These are phyloP conservation scores for Cryptus armator DNA, from an alignment of 2,888 invertebrate species.

Conservation along the genomic window DNA sequence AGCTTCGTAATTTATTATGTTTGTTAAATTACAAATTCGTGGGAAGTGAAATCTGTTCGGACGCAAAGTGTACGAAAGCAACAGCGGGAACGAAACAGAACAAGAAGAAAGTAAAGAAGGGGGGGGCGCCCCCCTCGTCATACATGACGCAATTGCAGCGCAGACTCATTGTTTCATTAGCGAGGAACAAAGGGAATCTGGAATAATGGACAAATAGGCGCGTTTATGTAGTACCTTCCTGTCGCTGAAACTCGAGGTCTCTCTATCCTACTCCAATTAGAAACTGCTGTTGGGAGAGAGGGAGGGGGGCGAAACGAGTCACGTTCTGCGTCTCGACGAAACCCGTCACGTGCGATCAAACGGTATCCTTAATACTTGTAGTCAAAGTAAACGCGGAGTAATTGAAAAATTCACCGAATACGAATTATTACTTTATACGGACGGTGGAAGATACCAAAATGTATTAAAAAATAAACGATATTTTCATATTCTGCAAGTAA, in stretches of 20 bases:
- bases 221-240: constrained; percentile 82
- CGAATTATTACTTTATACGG: no score
- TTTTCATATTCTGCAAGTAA: background rate
- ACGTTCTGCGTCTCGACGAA: constrained; percentile 72
- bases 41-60: background rate
- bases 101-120: constrained; percentile 49
- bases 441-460: no score
- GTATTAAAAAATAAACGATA: background rate
- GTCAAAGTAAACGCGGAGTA: background rate
- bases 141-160: constrained; percentile 80
- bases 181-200: constrained; percentile 84
- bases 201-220: constrained; percentile 85
- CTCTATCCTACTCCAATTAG: constrained; percentile 83
- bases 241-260: constrained; percentile 68
- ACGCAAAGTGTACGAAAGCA: background rate
- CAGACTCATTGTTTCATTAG: constrained; percentile 85
- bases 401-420: background rate
- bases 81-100: constrained; percentile 7
- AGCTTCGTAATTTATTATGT: background rate
- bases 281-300: constrained; percentile 76
- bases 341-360: constrained; percentile 52
- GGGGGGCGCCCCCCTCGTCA: constrained; percentile 49
- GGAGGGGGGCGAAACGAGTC: constrained; percentile 71
- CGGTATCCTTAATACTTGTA: background rate
- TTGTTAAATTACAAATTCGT: background rate